Evolutionary conservation across 2,888 invertebrate genomes (phyloP).

Genomic region (Synanthedon myopaeformis): DNA sequence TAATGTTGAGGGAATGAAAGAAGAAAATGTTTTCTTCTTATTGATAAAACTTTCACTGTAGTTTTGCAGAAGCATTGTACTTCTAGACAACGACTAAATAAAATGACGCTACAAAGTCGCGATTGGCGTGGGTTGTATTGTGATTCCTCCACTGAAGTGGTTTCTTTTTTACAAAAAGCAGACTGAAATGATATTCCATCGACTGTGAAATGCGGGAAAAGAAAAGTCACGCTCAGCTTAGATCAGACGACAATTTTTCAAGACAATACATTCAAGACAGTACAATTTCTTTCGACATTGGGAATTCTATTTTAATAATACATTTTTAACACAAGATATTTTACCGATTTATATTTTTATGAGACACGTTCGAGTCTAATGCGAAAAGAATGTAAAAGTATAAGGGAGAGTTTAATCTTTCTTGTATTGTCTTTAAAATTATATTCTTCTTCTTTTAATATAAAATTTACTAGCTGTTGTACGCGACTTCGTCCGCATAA

Average conservation of each 20-base stretch:
- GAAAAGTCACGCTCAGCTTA: background rate
- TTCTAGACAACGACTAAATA: slow-evolving; percentile 9
- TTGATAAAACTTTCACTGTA: slow-evolving; percentile 2
- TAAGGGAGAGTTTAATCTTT: too few species aligned
- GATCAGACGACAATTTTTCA: background rate
- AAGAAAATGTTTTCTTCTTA: background rate
- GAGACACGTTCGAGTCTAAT: too few species aligned
- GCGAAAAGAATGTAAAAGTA: too few species aligned
- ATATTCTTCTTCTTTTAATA: too few species aligned
- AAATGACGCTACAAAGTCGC: slow-evolving; percentile 11
- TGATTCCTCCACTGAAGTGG: slow-evolving; percentile 12
- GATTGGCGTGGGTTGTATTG: background rate
- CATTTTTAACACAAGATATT: too few species aligned
- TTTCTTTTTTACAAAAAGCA: slow-evolving; percentile 22
- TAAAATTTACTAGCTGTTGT: too few species aligned
- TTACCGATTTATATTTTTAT: too few species aligned
- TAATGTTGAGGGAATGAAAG: too few species aligned
- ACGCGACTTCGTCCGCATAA: too few species aligned
- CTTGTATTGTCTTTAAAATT: too few species aligned
- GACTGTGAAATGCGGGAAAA: slow-evolving; percentile 5
- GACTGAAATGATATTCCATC: slow-evolving; percentile 5
- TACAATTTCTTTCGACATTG: background rate
- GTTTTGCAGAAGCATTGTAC: slow-evolving; percentile 3
- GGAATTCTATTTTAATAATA: too few species aligned
- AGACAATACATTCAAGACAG: background rate